phyloP scores from a whole-genome alignment of 2,113 vertebrate genomes.

The Lophius piscatorius region DNA sequence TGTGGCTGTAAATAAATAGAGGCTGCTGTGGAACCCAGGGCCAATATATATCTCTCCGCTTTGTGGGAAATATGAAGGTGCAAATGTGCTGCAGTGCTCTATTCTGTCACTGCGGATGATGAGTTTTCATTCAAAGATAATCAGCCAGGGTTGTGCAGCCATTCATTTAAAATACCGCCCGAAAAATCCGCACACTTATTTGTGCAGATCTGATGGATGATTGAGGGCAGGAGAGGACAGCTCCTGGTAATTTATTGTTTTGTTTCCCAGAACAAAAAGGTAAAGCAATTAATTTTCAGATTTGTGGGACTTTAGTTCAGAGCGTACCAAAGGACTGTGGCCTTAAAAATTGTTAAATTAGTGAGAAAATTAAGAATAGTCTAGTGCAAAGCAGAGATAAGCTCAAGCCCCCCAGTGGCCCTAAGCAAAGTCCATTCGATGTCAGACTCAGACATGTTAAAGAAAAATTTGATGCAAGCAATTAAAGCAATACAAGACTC shows the following conservation, averaged over 20 bases:
- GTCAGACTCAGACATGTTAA: conserved; percentile 7
- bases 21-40: conserved; percentile 20
- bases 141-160: conserved; percentile 7
- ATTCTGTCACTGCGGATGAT: conserved; percentile 18
- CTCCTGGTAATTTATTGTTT: conserved; percentile 17
- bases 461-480: background rate
- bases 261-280: conserved; percentile 9
- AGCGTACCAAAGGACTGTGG: background rate
- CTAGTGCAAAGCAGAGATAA: background rate
- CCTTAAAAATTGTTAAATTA: conserved; percentile 5
- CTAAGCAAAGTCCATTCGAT: conserved; percentile 12
- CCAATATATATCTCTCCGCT: conserved; percentile 11
- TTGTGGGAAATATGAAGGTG: conserved; percentile 27
- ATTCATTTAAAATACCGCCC: conserved; percentile 40
- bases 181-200: conserved; percentile 41
- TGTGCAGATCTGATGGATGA: conserved; percentile 34
- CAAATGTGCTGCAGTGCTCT: conserved; percentile 20
- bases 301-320: conserved; percentile 1
- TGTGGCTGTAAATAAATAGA: conserved; percentile 49
- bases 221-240: conserved; percentile 1
- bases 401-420: conserved; percentile 7
- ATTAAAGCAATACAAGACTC: background rate
- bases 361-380: conserved; percentile 8
- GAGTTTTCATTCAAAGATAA: conserved; percentile 29
- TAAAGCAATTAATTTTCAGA: background rate